phyloP scores from a whole-genome alignment of 1,140 invertebrate genomes.

The Samia ricini region DNA sequence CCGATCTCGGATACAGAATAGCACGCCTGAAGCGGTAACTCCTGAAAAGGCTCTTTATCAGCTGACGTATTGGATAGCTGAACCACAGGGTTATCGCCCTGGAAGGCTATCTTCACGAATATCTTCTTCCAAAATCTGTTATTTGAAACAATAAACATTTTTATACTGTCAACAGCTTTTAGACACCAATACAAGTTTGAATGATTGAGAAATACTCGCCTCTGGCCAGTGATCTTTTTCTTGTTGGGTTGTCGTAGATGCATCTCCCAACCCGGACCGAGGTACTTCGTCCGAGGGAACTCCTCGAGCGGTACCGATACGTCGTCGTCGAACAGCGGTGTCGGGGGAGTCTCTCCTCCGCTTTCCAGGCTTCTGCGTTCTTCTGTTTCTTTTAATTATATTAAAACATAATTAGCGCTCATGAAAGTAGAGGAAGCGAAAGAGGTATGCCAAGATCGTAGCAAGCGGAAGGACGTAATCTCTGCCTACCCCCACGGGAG shows the following conservation, averaged over 20 bases:
- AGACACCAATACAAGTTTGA: not conserved
- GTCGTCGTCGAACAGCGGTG: constrained; percentile 96
- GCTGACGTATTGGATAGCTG: constrained; percentile 90
- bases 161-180: not conserved
- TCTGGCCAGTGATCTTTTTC: constrained; percentile 98
- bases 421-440: not conserved
- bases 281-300: constrained; percentile 90
- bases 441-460: no score
- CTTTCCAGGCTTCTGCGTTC: constrained; percentile 59
- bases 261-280: constrained; percentile 97
- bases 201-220: constrained; percentile 56
- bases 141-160: not conserved
- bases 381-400: constrained; percentile 7
- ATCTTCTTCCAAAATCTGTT: constrained; percentile 98
- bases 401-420: not conserved
- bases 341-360: constrained; percentile 86
- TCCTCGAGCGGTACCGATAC: constrained; percentile 94
- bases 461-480: no score
- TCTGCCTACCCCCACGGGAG: no score
- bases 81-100: constrained; percentile 90
- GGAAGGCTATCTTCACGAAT: constrained; percentile 88
- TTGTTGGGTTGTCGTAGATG: constrained; percentile 97
- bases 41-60: constrained; percentile 95
- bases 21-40: constrained; percentile 94
- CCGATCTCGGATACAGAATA: constrained; percentile 95